Conservation (phyloP, 1,140 invertebrate species). For the Centruroides vittatus region DNA sequence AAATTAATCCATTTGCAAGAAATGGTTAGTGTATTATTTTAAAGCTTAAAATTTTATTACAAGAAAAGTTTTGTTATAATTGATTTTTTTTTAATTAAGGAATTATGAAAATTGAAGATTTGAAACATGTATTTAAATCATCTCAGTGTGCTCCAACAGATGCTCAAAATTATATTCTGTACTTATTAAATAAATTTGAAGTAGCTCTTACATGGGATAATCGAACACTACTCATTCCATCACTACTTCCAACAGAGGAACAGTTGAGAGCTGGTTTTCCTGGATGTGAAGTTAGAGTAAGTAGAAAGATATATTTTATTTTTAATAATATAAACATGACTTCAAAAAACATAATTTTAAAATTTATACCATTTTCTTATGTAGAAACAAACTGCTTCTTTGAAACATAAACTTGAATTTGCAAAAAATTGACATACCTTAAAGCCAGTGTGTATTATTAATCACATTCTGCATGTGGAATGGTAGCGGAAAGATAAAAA, state of each 20-base stretch:
- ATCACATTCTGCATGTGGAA: no score
- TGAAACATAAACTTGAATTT: no score
- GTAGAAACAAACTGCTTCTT: no score
- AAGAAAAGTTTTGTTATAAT: background rate
- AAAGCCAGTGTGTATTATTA: no score
- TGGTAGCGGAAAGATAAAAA: no score
- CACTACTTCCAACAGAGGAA: slow-evolving; percentile 71
- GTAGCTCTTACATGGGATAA: slow-evolving; percentile 94
- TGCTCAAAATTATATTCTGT: slow-evolving; percentile 61
- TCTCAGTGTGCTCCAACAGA: slow-evolving; percentile 41
- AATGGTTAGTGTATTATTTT: slow-evolving; percentile 39
- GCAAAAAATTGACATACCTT: no score
- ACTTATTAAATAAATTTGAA: slow-evolving; percentile 90
- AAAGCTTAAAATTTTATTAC: background rate
- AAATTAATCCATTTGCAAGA: slow-evolving; percentile 89
- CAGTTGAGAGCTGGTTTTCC: slow-evolving; percentile 38
- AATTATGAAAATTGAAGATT: slow-evolving; percentile 84
- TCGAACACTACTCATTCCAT: slow-evolving; percentile 77
- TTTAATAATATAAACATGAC: no score
- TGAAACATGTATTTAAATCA: slow-evolving; percentile 86
- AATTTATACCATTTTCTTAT: no score
- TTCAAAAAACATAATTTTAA: no score
- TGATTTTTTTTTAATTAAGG: slow-evolving; percentile 31
- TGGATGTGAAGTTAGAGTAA: slow-evolving; percentile 29
- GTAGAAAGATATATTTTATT: background rate